Evolutionary conservation across 2,797 vertebrate genomes (phyloP).

Genomic region (Xenopus petersii): DNA sequence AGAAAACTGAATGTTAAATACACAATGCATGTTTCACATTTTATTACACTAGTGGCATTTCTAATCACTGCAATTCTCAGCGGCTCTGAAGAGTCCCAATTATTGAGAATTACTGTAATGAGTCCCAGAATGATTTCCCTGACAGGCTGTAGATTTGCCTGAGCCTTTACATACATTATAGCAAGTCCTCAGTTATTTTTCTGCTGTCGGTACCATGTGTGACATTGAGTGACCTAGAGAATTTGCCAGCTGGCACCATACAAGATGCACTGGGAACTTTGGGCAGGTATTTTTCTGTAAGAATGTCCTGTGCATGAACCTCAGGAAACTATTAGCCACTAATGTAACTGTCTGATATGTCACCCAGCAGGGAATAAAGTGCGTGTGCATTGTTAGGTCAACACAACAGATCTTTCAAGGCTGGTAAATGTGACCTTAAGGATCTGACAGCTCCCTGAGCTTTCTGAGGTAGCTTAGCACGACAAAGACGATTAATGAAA

Average conservation of each 20-base stretch:
- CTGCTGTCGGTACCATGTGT: not conserved
- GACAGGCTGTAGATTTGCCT: too few relatives aligned
- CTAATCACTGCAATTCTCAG: too few relatives aligned
- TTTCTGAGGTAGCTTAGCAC: not conserved
- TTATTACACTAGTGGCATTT: too few relatives aligned
- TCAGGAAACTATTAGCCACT: not conserved
- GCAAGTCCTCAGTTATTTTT: not conserved
- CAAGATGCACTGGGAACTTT: not conserved
- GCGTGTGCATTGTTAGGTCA: not conserved
- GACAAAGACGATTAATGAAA: too few relatives aligned
- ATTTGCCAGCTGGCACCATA: not conserved
- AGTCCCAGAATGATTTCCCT: too few relatives aligned
- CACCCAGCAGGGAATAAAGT: not conserved
- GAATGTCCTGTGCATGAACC: not conserved
- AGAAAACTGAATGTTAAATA: too few relatives aligned
- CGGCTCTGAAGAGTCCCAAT: too few relatives aligned
- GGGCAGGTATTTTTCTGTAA: not conserved
- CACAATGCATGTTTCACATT: too few relatives aligned
- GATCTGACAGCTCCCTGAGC: not conserved
- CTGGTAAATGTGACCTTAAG: not conserved
- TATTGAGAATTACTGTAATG: too few relatives aligned
- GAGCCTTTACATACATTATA: not conserved
- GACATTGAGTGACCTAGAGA: constrained; percentile 15
- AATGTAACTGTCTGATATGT: constrained; percentile 2
- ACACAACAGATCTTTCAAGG: not conserved